Conservation (phyloP, 2,888 invertebrate species). For the Pollenia amentaria region DNA sequence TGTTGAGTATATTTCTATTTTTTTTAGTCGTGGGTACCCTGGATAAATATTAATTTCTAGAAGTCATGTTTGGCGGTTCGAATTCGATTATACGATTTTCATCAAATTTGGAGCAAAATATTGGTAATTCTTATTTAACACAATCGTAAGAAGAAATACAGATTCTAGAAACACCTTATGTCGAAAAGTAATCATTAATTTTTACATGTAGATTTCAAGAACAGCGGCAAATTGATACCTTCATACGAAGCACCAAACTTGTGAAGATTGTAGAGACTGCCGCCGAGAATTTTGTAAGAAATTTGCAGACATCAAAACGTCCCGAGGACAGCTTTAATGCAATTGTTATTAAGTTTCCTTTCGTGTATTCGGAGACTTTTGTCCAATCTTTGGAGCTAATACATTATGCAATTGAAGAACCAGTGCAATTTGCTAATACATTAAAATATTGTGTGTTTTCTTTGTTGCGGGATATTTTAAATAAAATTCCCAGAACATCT, state of each 20-base stretch:
- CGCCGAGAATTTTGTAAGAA: conserved; percentile 76
- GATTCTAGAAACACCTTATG: neutral
- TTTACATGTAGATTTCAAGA: conserved; percentile 77
- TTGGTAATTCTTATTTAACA: conserved; percentile 44
- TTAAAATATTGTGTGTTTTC: conserved; percentile 79
- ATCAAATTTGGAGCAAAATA: neutral
- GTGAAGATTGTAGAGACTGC: conserved; percentile 77
- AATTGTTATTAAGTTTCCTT: conserved; percentile 77
- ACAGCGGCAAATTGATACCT: conserved; percentile 79
- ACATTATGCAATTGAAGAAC: conserved; percentile 79
- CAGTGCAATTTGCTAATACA: conserved; percentile 79
- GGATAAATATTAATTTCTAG: too few relatives aligned
- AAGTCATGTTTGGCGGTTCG: conserved; percentile 26
- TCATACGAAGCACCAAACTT: conserved; percentile 77
- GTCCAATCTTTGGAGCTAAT: conserved; percentile 75
- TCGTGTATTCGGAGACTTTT: conserved; percentile 79
- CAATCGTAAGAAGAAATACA: conserved; percentile 69
- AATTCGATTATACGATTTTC: neutral
- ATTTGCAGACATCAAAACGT: conserved; percentile 75
- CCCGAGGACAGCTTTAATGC: conserved; percentile 80
- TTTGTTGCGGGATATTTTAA: conserved; percentile 77
- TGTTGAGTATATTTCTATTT: too few relatives aligned
- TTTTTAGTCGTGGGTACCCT: too few relatives aligned
- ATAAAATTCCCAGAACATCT: conserved; percentile 38
- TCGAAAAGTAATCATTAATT: neutral